phyloP scores from a whole-genome alignment of 2,888 invertebrate species.

The Drosophila fulvimacula region DNA sequence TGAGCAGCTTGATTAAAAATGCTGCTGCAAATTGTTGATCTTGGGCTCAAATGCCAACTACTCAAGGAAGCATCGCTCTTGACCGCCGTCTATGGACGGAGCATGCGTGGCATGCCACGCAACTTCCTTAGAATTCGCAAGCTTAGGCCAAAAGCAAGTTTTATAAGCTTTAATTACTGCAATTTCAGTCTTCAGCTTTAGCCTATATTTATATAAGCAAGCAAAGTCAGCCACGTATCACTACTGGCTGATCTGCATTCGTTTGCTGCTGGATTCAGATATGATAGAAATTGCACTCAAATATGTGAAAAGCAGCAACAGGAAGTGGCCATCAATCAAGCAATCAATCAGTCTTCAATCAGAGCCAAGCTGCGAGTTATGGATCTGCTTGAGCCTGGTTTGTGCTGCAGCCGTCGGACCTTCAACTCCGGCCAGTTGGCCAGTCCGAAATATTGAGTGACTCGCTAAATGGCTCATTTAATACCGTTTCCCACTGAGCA shows the following conservation, averaged over 20 bases:
- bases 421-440: slow-evolving; percentile 57
- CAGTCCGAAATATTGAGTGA: slow-evolving; percentile 59
- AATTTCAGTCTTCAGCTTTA: background rate
- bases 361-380: slow-evolving; percentile 26
- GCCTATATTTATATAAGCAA: background rate
- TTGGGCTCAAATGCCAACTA: slow-evolving; percentile 33
- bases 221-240: background rate
- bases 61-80: slow-evolving; percentile 45
- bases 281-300: slow-evolving; percentile 5
- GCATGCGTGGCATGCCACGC: slow-evolving; percentile 18
- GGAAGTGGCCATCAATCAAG: slow-evolving; percentile 26
- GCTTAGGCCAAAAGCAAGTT: background rate
- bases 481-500: slow-evolving; percentile 73
- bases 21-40: slow-evolving; percentile 45
- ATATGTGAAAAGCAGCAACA: slow-evolving; percentile 5
- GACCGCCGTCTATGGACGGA: slow-evolving; percentile 5
- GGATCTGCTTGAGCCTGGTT: background rate
- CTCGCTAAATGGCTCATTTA: slow-evolving; percentile 80
- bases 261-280: too few relatives aligned
- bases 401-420: slow-evolving; percentile 12
- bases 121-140: slow-evolving; percentile 17
- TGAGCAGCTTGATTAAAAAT: slow-evolving; percentile 48
- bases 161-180: slow-evolving; percentile 6
- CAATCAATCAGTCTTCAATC: slow-evolving; percentile 39
- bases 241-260: background rate